Evolutionary conservation across 1,140 invertebrate species (phyloP).

Genomic region (Drosophila novamexicana): DNA sequence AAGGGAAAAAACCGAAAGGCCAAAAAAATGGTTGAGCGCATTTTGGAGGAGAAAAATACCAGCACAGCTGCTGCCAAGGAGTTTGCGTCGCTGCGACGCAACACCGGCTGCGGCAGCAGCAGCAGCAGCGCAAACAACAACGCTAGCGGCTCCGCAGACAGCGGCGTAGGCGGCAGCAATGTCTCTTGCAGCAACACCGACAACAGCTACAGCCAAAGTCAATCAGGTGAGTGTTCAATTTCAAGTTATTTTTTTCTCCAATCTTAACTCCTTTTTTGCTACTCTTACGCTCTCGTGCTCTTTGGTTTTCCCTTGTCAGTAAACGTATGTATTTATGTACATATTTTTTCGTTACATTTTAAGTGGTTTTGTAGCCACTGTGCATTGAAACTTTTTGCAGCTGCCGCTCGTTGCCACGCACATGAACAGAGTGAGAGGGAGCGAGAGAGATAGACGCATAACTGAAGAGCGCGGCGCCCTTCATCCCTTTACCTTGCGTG

Average conservation of each 20-base stretch:
- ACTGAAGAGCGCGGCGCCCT: slow-evolving; percentile 11
- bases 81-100: slow-evolving; percentile 38
- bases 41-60: slow-evolving; percentile 67
- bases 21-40: slow-evolving; percentile 73
- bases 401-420: slow-evolving; percentile 44
- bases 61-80: slow-evolving; percentile 55
- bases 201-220: slow-evolving; percentile 78
- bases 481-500: slow-evolving; percentile 45
- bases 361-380: slow-evolving; percentile 23
- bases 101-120: slow-evolving; percentile 31
- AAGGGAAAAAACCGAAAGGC: slow-evolving; percentile 20
- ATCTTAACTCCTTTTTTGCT: slow-evolving; percentile 15
- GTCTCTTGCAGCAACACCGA: slow-evolving; percentile 76
- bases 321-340: too few species aligned
- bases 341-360: slow-evolving; percentile 9
- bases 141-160: slow-evolving; percentile 64
- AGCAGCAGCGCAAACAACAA: slow-evolving; percentile 47
- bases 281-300: slow-evolving; percentile 20
- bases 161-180: slow-evolving; percentile 67
- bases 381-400: slow-evolving; percentile 50
- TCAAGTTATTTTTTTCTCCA: slow-evolving; percentile 41
- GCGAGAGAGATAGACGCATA: background rate
- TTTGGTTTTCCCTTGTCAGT: slow-evolving; percentile 25
- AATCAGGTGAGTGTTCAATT: slow-evolving; percentile 74
- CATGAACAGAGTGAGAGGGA: background rate